Evolutionary conservation across 2,888 invertebrate species (phyloP).

Genomic region (Macaria liturata): DNA sequence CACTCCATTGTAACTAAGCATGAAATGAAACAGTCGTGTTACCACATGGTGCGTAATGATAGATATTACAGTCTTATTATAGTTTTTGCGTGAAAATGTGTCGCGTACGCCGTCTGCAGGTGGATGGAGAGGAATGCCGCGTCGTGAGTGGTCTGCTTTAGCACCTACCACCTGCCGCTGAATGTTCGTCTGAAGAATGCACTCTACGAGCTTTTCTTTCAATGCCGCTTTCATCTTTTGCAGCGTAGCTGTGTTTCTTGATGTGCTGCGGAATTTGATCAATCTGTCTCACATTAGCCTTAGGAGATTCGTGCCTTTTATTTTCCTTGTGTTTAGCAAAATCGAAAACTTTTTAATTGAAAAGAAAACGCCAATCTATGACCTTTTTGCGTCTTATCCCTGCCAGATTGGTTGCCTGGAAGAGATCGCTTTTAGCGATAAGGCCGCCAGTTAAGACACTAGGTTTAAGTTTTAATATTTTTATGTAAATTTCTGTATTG

Average conservation of each 20-base stretch:
- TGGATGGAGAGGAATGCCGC: conserved; percentile 37
- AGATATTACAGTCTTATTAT: conserved; percentile 37
- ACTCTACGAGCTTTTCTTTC: conserved; percentile 19
- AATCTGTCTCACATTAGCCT: too few relatives aligned
- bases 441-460: too few relatives aligned
- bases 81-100: conserved; percentile 57
- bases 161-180: conserved; percentile 50
- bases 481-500: too few relatives aligned
- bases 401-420: too few relatives aligned
- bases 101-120: conserved; percentile 41
- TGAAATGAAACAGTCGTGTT: conserved; percentile 45
- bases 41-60: conserved; percentile 45
- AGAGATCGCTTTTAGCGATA: too few relatives aligned
- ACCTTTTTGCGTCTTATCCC: too few relatives aligned
- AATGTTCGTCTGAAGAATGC: conserved; percentile 32
- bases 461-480: too few relatives aligned
- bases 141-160: conserved; percentile 35
- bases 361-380: too few relatives aligned
- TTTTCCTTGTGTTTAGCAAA: too few relatives aligned
- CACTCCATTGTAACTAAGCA: conserved; percentile 44
- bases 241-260: neutral
- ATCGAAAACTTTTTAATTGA: too few relatives aligned
- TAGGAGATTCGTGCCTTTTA: too few relatives aligned
- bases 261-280: too few relatives aligned
- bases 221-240: conserved; percentile 2